Conservation (phyloP, 1,140 invertebrate genomes). For the Gonioctena quinquepunctata region DNA sequence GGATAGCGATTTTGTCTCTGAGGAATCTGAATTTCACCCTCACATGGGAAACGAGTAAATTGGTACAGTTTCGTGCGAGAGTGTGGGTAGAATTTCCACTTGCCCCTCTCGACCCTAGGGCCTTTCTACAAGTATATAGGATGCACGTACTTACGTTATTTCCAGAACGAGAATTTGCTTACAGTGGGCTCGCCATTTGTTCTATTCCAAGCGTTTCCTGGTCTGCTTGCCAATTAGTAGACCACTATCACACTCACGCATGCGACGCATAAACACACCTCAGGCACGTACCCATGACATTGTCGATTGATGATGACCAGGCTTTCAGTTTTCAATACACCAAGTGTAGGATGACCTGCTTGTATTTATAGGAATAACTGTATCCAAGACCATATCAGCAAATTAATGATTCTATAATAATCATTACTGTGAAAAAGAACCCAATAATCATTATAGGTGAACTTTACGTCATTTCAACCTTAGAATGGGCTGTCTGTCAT, state of each 20-base stretch:
- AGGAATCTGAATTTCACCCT: no score
- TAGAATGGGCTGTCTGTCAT: no score
- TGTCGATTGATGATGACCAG: conserved; percentile 20
- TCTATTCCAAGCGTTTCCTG: conserved; percentile 39
- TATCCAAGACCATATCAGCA: no score
- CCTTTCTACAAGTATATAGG: background rate
- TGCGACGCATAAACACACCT: conserved; percentile 35
- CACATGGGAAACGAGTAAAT: no score
- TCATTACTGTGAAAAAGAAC: no score
- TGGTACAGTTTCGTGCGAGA: no score
- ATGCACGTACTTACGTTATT: background rate
- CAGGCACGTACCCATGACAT: conserved; percentile 35
- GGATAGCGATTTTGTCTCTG: no score
- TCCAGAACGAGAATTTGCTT: conserved; percentile 4
- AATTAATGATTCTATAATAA: no score
- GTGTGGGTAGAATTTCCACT: no score
- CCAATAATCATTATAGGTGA: no score
- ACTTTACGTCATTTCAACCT: no score
- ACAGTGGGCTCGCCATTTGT: conserved; percentile 24
- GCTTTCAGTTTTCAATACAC: background rate
- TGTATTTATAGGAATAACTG: no score
- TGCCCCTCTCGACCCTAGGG: background rate
- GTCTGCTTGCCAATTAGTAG: conserved; percentile 43
- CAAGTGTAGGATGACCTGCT: background rate
- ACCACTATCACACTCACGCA: conserved; percentile 45